These are phyloP conservation scores for Homarus americanus DNA, from an alignment of 1,140 invertebrate genomes.

Conservation along the genomic window DNA sequence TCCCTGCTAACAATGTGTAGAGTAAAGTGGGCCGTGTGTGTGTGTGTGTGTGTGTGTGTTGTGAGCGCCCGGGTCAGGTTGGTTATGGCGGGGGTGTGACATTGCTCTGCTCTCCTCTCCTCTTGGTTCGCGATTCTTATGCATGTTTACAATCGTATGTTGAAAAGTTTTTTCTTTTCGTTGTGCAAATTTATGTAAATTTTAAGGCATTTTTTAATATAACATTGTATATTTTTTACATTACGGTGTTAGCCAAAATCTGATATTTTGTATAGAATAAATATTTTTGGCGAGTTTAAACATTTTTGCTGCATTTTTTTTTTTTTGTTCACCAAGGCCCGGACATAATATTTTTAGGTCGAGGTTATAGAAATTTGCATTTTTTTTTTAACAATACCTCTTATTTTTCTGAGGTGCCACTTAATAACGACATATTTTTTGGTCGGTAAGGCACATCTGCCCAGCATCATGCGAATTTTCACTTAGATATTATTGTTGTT, in stretches of 20 bases:
- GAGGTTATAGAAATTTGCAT: background rate
- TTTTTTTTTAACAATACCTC: background rate
- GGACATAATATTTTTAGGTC: background rate
- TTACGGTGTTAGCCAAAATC: background rate
- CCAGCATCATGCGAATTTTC: slow-evolving; percentile 3
- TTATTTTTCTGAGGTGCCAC: background rate
- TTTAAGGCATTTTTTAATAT: background rate
- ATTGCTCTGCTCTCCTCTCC: background rate
- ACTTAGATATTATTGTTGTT: background rate
- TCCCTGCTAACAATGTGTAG: background rate
- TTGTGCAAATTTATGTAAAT: background rate
- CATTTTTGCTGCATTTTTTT: background rate
- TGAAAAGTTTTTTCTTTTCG: background rate
- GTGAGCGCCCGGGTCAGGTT: background rate
- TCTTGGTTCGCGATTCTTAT: background rate
- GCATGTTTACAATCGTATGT: background rate
- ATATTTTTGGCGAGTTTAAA: background rate
- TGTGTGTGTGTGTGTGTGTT: too few relatives aligned
- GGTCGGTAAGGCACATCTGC: background rate
- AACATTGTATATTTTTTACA: background rate
- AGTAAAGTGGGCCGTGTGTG: background rate
- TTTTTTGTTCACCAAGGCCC: background rate
- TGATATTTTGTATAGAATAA: background rate
- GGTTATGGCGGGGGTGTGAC: background rate
- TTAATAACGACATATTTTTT: background rate